These are phyloP conservation scores for Stichodactyla mertensii DNA, from an alignment of 64 coral and sea anemone species.

Conservation along the genomic window DNA sequence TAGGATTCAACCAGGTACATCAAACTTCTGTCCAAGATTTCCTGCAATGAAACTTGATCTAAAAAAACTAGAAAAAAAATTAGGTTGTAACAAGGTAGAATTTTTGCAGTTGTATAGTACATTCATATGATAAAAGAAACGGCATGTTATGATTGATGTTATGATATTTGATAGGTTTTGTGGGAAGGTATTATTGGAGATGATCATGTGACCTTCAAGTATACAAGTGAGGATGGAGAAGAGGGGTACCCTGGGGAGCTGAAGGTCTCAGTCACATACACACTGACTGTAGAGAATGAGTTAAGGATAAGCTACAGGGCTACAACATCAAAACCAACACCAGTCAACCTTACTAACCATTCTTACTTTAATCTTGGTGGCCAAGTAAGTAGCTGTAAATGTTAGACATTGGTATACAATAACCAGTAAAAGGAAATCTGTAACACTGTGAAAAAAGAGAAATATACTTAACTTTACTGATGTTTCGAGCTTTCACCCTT, in stretches of 20 bases:
- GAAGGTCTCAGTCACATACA: constrained; percentile 48
- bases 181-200: constrained; percentile 30
- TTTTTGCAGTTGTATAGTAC: too few species aligned
- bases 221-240: constrained; percentile 71
- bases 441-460: too few species aligned
- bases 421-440: too few species aligned
- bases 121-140: too few species aligned
- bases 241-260: constrained; percentile 84
- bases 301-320: constrained; percentile 68
- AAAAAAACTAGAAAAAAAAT: too few species aligned
- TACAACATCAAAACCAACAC: constrained; percentile 50
- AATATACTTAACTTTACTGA: too few species aligned
- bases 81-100: too few species aligned
- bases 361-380: constrained; percentile 96
- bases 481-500: too few species aligned
- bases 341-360: constrained; percentile 89
- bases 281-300: constrained; percentile 74
- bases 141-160: too few species aligned
- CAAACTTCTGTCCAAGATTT: too few species aligned
- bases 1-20: constrained; percentile 67
- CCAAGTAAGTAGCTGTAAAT: constrained; percentile 49
- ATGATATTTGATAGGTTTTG: not conserved
- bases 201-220: constrained; percentile 51
- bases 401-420: too few species aligned
- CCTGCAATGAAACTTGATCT: too few species aligned